Evolutionary conservation across 2,888 invertebrate genomes (phyloP).

Genomic region (Cylindroiulus punctatus): DNA sequence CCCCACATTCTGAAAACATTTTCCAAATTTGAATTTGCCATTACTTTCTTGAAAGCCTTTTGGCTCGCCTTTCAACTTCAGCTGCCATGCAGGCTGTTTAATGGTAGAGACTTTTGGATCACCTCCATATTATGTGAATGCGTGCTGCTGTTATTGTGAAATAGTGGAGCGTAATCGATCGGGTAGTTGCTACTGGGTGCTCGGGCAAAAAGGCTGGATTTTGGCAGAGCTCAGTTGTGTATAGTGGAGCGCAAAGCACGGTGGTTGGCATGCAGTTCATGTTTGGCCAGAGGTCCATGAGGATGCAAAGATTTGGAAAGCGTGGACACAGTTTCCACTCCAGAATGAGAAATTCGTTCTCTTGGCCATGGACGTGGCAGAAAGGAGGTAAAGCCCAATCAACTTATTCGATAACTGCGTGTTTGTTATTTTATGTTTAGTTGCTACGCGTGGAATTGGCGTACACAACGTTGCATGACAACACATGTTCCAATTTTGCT

Average conservation of each 20-base stretch:
- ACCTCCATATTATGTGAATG: constrained; percentile 40
- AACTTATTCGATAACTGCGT: background rate
- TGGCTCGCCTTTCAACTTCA: background rate
- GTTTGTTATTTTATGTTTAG: constrained; percentile 11
- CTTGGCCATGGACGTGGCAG: constrained; percentile 55
- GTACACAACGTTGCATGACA: background rate
- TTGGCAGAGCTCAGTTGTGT: constrained; percentile 24
- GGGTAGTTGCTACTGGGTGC: constrained; percentile 45
- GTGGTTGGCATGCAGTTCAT: constrained; percentile 47
- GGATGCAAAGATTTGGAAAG: constrained; percentile 41
- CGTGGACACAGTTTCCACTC: constrained; percentile 50
- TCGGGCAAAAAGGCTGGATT: constrained; percentile 41
- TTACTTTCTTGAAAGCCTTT: background rate
- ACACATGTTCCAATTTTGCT: background rate
- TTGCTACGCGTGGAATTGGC: constrained; percentile 2
- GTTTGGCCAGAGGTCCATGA: constrained; percentile 49
- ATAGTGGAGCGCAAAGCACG: constrained; percentile 30
- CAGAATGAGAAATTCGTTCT: constrained; percentile 50
- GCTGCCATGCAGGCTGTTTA: background rate
- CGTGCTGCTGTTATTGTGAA: constrained; percentile 43
- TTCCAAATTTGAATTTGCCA: background rate
- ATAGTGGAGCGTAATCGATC: constrained; percentile 51
- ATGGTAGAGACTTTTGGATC: constrained; percentile 20
- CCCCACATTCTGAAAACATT: no score
- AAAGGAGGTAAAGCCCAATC: constrained; percentile 40